phyloP scores from a whole-genome alignment of 2,888 invertebrate genomes.

The Brenthis ino region DNA sequence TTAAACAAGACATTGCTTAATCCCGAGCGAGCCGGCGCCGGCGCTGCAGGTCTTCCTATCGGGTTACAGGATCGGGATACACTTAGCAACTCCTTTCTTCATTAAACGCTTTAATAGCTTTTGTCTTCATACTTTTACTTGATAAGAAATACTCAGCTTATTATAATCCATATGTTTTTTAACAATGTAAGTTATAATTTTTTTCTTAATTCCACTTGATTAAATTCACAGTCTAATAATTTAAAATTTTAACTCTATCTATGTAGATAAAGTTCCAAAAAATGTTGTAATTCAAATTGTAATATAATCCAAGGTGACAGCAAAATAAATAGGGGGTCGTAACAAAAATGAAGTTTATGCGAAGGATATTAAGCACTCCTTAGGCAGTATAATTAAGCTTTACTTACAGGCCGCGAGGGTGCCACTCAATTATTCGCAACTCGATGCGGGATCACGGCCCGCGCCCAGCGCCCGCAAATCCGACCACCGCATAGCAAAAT shows the following conservation, averaged over 20 bases:
- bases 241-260: too few relatives aligned
- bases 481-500: conserved; percentile 64
- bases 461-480: conserved; percentile 53
- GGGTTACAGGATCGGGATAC: conserved; percentile 54
- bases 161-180: conserved; percentile 5
- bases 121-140: conserved; percentile 11
- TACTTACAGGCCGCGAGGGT: conserved; percentile 59
- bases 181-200: background rate
- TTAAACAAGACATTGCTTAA: conserved; percentile 68
- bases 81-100: conserved; percentile 42
- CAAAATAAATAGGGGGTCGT: conserved; percentile 46
- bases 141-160: conserved; percentile 6
- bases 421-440: conserved; percentile 75
- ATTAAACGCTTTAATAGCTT: conserved; percentile 38
- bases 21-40: conserved; percentile 62
- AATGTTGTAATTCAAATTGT: conserved; percentile 50
- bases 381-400: conserved; percentile 76
- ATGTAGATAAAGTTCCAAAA: background rate
- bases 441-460: conserved; percentile 73
- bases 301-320: background rate
- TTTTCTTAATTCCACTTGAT: too few relatives aligned
- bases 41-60: conserved; percentile 65
- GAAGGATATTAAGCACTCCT: conserved; percentile 63
- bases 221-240: too few relatives aligned
- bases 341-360: conserved; percentile 57